Base-by-base conservation (phyloP, 2,888 invertebrate genomes). In the Coelopa pilipes region DNA sequence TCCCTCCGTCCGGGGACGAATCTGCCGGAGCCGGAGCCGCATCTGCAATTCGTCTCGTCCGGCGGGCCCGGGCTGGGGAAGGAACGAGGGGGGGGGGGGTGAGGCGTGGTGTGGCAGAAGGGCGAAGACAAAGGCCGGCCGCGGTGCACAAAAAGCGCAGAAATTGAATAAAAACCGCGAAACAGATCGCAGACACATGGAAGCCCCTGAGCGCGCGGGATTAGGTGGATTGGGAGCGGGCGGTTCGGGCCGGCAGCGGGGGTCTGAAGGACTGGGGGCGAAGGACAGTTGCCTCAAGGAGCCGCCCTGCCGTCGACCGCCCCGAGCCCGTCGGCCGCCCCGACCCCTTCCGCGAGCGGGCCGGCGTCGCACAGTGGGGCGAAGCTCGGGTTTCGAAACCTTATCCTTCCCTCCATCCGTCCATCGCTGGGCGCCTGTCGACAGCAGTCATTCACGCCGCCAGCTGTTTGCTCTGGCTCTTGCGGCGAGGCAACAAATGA, bases 131-230 rank as follows among this genome's bases (percentile, higher is more conserved):
- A 70, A 60, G 21, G 60, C 24, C 17, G 59, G 19, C 50, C 21
- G 45, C 17, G 15, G 10, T 24, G 53, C 49, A 34, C 62, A 63
- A 65, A 70, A 34, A 62, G 17, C 34, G 17, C 62, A 70, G 62
- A 62, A 70, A 70, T 62, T 17, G 62, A 70, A 62, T 70, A 70
- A 50, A 70, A 70, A 70, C 50, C 62, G 19, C 75, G 59, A 75
- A 73, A 75, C 68, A 60, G 69, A 73, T 73, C 62, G 67, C 60
- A 73, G 73, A 75, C 70, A 70, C 73, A 75, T 70, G 73, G 65
- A 59, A 65, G 72, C 34, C 59, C 69, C 15, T 59, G 24, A 55
- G 72, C 63, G 53, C 71, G 72, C 72, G 24, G 75, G 75, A 71
- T 75, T 70, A 62, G 62, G 50, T 34, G 62, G 70, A 62, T 70